These are phyloP conservation scores for Morone chrysops DNA, from an alignment of 2,113 vertebrate species.

Conservation along the genomic window DNA sequence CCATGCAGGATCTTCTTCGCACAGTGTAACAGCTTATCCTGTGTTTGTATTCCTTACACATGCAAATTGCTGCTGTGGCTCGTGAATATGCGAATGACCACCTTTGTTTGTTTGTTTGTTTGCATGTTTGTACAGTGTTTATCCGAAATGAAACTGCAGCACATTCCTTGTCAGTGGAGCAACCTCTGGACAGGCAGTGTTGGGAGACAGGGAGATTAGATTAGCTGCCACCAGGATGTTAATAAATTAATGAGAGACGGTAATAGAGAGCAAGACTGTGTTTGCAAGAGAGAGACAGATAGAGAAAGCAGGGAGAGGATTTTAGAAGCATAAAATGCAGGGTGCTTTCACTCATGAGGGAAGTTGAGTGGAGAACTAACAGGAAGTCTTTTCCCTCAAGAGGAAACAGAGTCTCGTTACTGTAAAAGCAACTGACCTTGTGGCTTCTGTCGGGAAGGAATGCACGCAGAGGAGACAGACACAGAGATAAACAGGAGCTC, in stretches of 20 bases:
- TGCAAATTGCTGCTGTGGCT: not conserved
- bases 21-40: not conserved
- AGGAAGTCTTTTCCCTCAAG: slow-evolving; percentile 67
- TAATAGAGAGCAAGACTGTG: slow-evolving; percentile 2
- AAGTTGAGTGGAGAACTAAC: slow-evolving; percentile 59
- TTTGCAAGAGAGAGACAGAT: not conserved
- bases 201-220: slow-evolving; percentile 27
- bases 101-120: slow-evolving; percentile 9
- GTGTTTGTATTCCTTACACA: not conserved
- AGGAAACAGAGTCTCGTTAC: slow-evolving; percentile 60
- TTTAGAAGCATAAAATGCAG: slow-evolving; percentile 12
- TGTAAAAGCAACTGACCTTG: slow-evolving; percentile 66
- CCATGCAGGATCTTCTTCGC: not conserved
- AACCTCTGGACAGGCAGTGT: slow-evolving; percentile 32
- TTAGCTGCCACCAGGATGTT: slow-evolving; percentile 28
- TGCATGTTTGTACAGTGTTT: slow-evolving; percentile 9
- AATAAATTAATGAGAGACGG: slow-evolving; percentile 14
- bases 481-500: slow-evolving; percentile 67
- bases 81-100: too few relatives aligned
- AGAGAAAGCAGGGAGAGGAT: not conserved
- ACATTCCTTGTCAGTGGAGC: slow-evolving; percentile 18
- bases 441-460: slow-evolving; percentile 69
- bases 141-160: slow-evolving; percentile 41
- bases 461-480: slow-evolving; percentile 61
- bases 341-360: slow-evolving; percentile 45